Conservation (phyloP, 2,888 invertebrate species). For the Philereme vetulata region DNA sequence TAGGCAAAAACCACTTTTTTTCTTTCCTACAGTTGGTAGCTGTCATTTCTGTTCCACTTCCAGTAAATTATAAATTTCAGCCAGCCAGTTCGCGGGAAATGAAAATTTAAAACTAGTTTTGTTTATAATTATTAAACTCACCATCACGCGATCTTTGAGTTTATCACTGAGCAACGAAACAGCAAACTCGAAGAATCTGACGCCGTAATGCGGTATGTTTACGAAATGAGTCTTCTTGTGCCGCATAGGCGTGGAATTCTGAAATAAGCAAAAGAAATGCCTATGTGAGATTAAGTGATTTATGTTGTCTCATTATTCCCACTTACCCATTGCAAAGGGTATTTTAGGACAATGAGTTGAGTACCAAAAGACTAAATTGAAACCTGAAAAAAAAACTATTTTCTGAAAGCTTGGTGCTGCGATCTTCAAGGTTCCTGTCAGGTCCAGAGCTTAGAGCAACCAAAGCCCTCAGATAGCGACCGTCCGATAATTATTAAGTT, state of each 20-base stretch:
- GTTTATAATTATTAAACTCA: conserved; percentile 62
- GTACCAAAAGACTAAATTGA: too few relatives aligned
- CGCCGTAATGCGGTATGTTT: conserved; percentile 92
- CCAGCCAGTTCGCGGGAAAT: conserved; percentile 10
- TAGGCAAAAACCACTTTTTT: conserved; percentile 1
- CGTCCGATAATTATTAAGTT: too few relatives aligned
- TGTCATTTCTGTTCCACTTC: neutral
- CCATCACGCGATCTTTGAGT: conserved; percentile 90
- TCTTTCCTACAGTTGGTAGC: conserved; percentile 8
- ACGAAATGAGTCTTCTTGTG: conserved; percentile 95
- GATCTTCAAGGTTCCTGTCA: too few relatives aligned
- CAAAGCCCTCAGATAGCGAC: too few relatives aligned
- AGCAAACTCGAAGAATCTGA: conserved; percentile 92
- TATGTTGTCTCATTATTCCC: too few relatives aligned
- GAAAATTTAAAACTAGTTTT: neutral
- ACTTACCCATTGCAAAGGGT: too few relatives aligned
- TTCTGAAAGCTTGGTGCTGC: too few relatives aligned
- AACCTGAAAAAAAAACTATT: too few relatives aligned
- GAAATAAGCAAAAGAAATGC: conserved; percentile 51
- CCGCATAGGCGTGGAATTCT: conserved; percentile 95
- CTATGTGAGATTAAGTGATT: neutral
- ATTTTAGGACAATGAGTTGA: too few relatives aligned
- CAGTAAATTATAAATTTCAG: neutral
- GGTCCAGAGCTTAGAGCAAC: too few relatives aligned
- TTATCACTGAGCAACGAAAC: conserved; percentile 93